phyloP scores from a whole-genome alignment of 2,797 vertebrate genomes.

The Menidia menidia region DNA sequence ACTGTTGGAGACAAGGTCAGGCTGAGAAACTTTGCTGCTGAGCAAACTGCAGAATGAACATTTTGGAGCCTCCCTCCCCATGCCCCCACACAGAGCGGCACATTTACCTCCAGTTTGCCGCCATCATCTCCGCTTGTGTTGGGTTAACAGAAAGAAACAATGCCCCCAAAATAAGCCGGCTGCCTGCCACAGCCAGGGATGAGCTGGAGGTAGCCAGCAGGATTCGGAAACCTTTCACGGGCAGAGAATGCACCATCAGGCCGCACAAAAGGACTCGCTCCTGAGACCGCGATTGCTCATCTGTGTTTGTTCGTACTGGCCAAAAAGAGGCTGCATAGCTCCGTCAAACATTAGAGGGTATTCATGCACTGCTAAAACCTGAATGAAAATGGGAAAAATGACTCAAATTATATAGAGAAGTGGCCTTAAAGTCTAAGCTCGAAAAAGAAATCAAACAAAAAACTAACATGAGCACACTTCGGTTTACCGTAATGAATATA shows the following conservation, averaged over 20 bases:
- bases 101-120: constrained; percentile 8
- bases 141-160: constrained; percentile 13
- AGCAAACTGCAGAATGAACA: constrained; percentile 20
- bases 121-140: constrained; percentile 2
- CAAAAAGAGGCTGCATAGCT: too few relatives aligned
- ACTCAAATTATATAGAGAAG: too few relatives aligned
- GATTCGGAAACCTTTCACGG: background rate
- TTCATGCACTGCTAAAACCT: too few relatives aligned
- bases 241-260: background rate
- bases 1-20: constrained; percentile 49
- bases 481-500: too few relatives aligned
- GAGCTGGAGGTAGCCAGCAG: constrained; percentile 5
- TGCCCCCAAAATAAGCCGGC: background rate
- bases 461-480: too few relatives aligned
- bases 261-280: background rate
- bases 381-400: too few relatives aligned
- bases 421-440: too few relatives aligned
- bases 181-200: constrained; percentile 24
- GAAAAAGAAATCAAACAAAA: too few relatives aligned
- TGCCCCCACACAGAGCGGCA: background rate
- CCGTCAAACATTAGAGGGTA: too few relatives aligned
- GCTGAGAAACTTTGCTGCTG: constrained; percentile 19
- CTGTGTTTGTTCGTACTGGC: background rate
- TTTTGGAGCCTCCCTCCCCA: constrained; percentile 15
- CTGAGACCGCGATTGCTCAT: background rate